These are phyloP conservation scores for Liparis tanakae DNA, from an alignment of 2,797 vertebrate genomes.

Conservation along the genomic window DNA sequence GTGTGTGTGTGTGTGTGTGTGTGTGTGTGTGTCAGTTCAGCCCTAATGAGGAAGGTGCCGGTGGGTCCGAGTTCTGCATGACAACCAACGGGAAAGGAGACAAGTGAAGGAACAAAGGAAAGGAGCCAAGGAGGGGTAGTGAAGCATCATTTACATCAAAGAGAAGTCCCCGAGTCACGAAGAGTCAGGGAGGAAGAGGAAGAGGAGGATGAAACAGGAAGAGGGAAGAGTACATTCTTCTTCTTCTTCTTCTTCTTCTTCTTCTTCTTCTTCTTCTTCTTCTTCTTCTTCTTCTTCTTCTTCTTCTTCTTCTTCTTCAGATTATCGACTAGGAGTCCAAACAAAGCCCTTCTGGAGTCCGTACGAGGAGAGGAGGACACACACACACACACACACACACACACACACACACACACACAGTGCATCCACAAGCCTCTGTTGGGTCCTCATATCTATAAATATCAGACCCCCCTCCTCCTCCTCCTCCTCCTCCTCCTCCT, in stretches of 20 bases:
- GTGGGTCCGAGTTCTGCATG: constrained; percentile 71
- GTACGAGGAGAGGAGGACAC: constrained; percentile 17
- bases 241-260: no score
- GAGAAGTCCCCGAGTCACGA: no score
- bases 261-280: no score
- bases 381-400: constrained; percentile 38
- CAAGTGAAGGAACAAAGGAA: constrained; percentile 45
- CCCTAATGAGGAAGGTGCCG: constrained; percentile 83
- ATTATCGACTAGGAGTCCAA: no score
- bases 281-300: no score
- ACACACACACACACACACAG: constrained; percentile 43
- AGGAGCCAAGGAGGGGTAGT: background rate
- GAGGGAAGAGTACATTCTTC: no score
- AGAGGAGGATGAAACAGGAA: no score
- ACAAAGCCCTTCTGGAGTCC: constrained; percentile 15
- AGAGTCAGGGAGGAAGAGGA: no score
- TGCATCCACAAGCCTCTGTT: constrained; percentile 59
- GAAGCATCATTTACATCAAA: no score
- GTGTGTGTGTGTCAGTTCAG: constrained; percentile 44
- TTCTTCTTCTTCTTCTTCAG: no score
- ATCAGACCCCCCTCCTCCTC: constrained; percentile 61
- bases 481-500: no score
- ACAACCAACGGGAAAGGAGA: constrained; percentile 70
- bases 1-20: background rate
- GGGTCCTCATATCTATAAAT: constrained; percentile 83